A percentile compares a stretch with the other conserved stretches of the same genome.
Conservation (phyloP, 2,888 invertebrate species). For the Rotaria macrura region DNA sequence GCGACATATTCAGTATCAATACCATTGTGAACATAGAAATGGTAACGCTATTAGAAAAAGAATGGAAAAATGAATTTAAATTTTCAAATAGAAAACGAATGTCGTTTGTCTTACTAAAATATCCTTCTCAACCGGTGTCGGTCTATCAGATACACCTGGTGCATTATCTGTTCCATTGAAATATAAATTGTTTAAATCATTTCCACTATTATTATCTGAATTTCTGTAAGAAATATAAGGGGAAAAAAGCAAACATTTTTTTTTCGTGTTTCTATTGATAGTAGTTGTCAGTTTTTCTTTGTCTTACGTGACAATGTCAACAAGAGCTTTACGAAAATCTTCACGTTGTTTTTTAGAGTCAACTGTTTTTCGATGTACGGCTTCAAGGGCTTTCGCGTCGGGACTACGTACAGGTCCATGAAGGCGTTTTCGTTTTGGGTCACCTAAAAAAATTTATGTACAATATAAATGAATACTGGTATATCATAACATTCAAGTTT, state of each 20-base stretch:
- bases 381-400: constrained; percentile 23
- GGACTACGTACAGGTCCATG: constrained; percentile 23
- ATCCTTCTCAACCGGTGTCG: background rate
- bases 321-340: constrained; percentile 67
- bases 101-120: background rate
- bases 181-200: background rate
- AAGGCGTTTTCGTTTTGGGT: constrained; percentile 28
- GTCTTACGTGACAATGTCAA: constrained; percentile 60
- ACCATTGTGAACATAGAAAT: constrained; percentile 78
- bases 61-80: constrained; percentile 21
- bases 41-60: constrained; percentile 59
- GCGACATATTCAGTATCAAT: constrained; percentile 79
- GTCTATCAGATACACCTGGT: background rate
- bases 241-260: background rate
- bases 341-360: constrained; percentile 58
- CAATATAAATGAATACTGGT: too few relatives aligned
- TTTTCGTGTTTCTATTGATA: background rate
- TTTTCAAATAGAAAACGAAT: background rate
- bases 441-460: background rate
- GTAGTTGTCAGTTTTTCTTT: background rate
- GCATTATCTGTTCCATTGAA: background rate
- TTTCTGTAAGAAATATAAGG: background rate
- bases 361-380: constrained; percentile 24
- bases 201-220: background rate
- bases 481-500: too few relatives aligned